A percentile compares a stretch with the other conserved stretches of the same genome.
These are phyloP conservation scores for Tokudaia muenninki DNA, from an alignment of 2,797 vertebrate species.

Conservation along the genomic window DNA sequence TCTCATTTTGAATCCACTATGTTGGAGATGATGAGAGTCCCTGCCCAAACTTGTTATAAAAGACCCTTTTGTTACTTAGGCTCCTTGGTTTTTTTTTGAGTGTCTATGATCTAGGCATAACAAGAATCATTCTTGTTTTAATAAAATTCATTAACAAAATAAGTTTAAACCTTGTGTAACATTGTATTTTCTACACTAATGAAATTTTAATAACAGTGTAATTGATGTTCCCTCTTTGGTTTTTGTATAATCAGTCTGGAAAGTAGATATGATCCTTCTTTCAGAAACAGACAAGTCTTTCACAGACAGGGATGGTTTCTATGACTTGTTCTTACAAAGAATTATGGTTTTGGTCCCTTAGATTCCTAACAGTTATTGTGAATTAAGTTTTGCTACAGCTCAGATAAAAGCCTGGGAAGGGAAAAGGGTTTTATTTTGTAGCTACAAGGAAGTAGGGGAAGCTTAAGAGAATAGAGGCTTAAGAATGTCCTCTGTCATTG, in stretches of 20 bases:
- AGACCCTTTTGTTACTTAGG: neutral
- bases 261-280: neutral
- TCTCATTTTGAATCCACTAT: neutral
- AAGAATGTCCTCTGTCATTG: neutral
- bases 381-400: neutral
- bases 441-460: neutral
- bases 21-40: neutral
- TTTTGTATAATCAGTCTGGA: neutral
- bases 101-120: neutral
- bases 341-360: neutral
- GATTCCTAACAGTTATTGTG: neutral
- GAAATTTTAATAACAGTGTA: neutral
- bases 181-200: neutral
- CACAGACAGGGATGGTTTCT: neutral
- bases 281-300: neutral
- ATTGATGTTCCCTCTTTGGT: neutral
- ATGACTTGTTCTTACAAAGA: neutral
- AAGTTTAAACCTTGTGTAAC: neutral
- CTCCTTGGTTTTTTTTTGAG: neutral
- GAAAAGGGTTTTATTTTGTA: neutral
- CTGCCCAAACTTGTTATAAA: neutral
- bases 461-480: neutral
- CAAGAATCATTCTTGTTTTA: neutral
- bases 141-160: constrained; percentile 11
- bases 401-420: neutral